Evolutionary conservation across 2,797 vertebrate genomes (phyloP).

Genomic region (Pristis pectinata): DNA sequence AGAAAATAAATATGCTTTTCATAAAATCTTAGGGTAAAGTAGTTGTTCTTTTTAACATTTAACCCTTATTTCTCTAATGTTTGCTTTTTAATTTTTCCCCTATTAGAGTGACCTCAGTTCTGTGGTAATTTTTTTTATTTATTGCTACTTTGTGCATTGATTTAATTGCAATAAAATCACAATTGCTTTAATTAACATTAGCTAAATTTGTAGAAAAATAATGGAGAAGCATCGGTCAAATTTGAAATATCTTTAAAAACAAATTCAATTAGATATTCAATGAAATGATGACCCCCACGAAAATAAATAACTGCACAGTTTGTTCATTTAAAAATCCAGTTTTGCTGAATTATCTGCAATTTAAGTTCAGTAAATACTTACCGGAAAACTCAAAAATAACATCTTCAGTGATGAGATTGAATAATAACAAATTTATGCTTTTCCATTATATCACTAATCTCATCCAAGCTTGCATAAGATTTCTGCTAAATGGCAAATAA

Average conservation of each 20-base stretch:
- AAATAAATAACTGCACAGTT: not conserved
- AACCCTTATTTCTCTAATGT: slow-evolving; percentile 87
- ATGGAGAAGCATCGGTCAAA: slow-evolving; percentile 64
- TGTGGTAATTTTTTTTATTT: slow-evolving; percentile 96
- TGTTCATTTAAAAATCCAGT: not conserved
- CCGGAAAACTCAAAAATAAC: not conserved
- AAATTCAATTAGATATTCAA: not conserved
- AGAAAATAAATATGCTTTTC: slow-evolving; percentile 32
- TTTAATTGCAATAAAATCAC: slow-evolving; percentile 55
- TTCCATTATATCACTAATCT: slow-evolving; percentile 60
- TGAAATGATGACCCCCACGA: not conserved
- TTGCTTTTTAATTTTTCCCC: slow-evolving; percentile 84
- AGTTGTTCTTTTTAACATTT: slow-evolving; percentile 79
- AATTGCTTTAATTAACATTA: slow-evolving; percentile 60
- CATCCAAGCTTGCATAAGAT: slow-evolving; percentile 50
- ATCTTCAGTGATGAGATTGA: not conserved
- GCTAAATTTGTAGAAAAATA: slow-evolving; percentile 59
- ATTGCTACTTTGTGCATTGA: slow-evolving; percentile 72
- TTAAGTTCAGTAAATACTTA: slow-evolving; percentile 14
- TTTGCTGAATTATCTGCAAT: not conserved
- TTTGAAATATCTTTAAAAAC: not conserved
- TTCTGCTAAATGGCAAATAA: slow-evolving; percentile 51
- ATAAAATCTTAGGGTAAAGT: slow-evolving; percentile 36
- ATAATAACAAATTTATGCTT: slow-evolving; percentile 49
- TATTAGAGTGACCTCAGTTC: slow-evolving; percentile 99